Evolutionary conservation across 37 sponge, comb jelly and placozoan genomes (phyloP), one percentile per base, ranked within the genome.

Genomic region (Amphimedon queenslandica): DNA sequence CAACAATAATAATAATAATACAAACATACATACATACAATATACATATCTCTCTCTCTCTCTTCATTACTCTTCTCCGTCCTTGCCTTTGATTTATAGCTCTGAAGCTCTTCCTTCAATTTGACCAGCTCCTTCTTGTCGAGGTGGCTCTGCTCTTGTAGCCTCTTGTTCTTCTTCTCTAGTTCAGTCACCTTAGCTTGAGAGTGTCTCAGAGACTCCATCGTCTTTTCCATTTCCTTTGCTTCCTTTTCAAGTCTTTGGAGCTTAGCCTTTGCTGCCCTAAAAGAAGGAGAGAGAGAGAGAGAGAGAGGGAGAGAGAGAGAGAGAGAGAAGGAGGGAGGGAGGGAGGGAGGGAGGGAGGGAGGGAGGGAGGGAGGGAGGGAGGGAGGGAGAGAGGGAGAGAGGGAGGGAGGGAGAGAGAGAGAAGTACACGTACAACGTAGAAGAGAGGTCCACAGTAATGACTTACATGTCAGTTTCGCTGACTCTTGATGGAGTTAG

Each of bases 121-220:
- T 84, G 27, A 75, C 47, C 16, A 79, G 60, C 61, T 82, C 86
- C 51, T 78, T 82, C 63, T 86, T 81, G 63, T 84, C 86, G 13
- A 72, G 30, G 66, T 81, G 79, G 0, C 69, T 41, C 63, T 85
- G 79, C 28, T 67, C 68, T 35, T 85, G 58, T 31, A 93, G 79
- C 63, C 82, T 84, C 82, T 93, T 93, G 78, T 80, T 88, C 32
- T 85, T 75, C 83, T 93, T 93, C 72, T 88, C 89, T 36, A 84
- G 79, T 74, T 93, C 89, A 2, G 81, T 80, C 3, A 40, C 34
- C 64, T 93, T 84, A 63, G 93, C 93, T 66, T 85, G 88, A 11
- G 86, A 64, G 66, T 93, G 89, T 21, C 89, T 47, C 51, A 93
- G 73, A 33, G 75, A 29, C 39, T 84, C 89, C 66, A 79, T 63